Base-by-base conservation (phyloP, 2,797 vertebrate genomes). In the Muraenolepis orangiensis region DNA sequence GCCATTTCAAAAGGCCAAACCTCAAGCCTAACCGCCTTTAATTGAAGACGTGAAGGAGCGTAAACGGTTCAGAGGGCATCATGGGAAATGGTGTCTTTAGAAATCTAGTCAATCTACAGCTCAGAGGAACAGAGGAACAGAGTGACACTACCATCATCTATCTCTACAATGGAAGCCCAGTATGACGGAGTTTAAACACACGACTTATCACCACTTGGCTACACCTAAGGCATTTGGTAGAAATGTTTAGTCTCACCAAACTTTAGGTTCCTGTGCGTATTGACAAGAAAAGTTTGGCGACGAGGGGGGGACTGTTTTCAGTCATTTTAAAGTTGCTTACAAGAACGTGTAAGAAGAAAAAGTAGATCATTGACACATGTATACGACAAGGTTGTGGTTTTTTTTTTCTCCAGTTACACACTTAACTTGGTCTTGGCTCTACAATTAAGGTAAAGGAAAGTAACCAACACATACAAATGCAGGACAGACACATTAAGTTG, bases 121-220 rank as follows among this genome's bases (percentile, higher is more conserved):
- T 11, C 30, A 34, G 29, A 20, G 29, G 30, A 69, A 74, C 23
- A 8, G 12, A 26, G 69, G 36, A n/a, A 71, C 31, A 32, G 72
- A 61, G n/a, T n/a, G n/a, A n/a, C n/a, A n/a, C n/a, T n/a, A n/a
- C n/a, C n/a, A n/a, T n/a, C 46, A 18, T 10, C 31, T 36, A 18
- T 71, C 74, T 66, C 73, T 28, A 66, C 64, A 66, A n/a, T 66
- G 61, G 23, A 66, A 66, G 61, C 61, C n/a, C 61, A 28, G 26
- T 28, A 23, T 8, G n/a, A n/a, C n/a, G n/a, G n/a, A 66, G 64
- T 66, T 57, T 57, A 57, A 57, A 7, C 46, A 51, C 46, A 66
- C 10, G 0, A 66, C 64, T 30, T 2, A 28, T 66, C 13, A 14
- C 29, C 64, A 66, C 64, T n/a, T 66, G 29, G 64, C 64, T 66